Evolutionary conservation across 2,888 invertebrate species (phyloP), one percentile per base, ranked within the genome.

Genomic region (Melipona beecheii): DNA sequence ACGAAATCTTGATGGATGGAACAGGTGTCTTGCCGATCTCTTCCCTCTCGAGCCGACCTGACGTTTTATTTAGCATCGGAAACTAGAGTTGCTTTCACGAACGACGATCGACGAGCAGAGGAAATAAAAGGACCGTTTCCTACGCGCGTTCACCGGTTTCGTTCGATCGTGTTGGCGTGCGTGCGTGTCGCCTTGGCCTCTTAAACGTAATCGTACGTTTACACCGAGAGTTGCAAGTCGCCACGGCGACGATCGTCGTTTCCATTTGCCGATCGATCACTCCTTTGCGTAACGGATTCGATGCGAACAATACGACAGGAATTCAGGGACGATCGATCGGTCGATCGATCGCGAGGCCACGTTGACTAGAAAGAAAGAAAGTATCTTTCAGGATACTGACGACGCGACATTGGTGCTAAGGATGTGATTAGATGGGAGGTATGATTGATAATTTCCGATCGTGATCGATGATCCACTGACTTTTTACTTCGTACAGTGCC

Each of bases 151-250:
- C 87, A 77, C 82, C 75, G 65, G 70, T 73, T 31, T 78, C 13
- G 54, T 56, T 66, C n/a, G 78, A 70, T 50, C 81, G 83, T 83
- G 76, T 77, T 65, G 83, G 83, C 73, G 83, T 75, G 52, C 78
- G 83, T 65, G 77, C 43, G 27, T 89, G 90, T 91, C 89, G 91
- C 92, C 92, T 93, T 93, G 92, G 92, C 92, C 92, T 92, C 90
- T 88, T 92, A 92, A 58, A 93, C 88, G 91, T 89, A 91, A 91
- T 90, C 87, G 87, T 88, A 88, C 90, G 91, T 89, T 89, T 90
- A 83, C 90, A 91, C 85, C 87, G 52, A 15, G 52, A 15, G 60
- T 36, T 78, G 89, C 88, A 81, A 87, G 81, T 81, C 68, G 88
- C 88, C 87, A 77, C 74, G 76, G 79, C 78, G 86, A 89, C 88